Conservation (phyloP, 2,888 invertebrate species). For the Coecobrya sp. region DNA sequence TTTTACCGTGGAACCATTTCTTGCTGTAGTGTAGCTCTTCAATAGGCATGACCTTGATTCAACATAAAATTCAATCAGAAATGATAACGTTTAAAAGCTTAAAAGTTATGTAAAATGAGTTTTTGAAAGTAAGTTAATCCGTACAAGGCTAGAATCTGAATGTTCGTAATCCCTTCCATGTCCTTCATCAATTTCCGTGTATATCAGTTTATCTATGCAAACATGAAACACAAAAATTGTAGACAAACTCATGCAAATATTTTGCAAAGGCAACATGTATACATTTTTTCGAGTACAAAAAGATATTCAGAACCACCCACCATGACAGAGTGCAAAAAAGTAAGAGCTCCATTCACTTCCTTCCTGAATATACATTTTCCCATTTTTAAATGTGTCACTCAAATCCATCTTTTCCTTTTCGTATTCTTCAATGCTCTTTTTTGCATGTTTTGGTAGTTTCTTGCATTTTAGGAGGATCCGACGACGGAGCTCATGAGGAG, state of each 20-base stretch:
- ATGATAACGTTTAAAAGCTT: too few species aligned
- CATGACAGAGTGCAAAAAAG: slow-evolving; percentile 47
- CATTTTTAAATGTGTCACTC: slow-evolving; percentile 84
- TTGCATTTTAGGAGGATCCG: slow-evolving; percentile 96
- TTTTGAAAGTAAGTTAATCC: too few species aligned
- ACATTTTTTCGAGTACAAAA: too few species aligned
- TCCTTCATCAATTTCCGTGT: slow-evolving; percentile 87
- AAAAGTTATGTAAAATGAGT: background rate
- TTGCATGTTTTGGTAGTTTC: slow-evolving; percentile 96
- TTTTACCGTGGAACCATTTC: slow-evolving; percentile 97
- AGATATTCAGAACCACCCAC: background rate
- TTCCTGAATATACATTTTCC: slow-evolving; percentile 84
- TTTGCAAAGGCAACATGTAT: too few species aligned
- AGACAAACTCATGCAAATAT: background rate
- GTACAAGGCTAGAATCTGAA: slow-evolving; percentile 87
- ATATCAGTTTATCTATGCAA: slow-evolving; percentile 84
- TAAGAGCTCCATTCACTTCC: slow-evolving; percentile 79
- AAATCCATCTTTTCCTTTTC: slow-evolving; percentile 89
- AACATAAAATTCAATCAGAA: background rate
- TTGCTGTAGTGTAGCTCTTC: slow-evolving; percentile 97
- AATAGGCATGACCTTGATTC: slow-evolving; percentile 60
- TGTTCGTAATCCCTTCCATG: slow-evolving; percentile 89
- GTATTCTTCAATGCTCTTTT: slow-evolving; percentile 91
- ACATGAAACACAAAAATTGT: slow-evolving; percentile 71
- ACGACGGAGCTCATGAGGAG: slow-evolving; percentile 89